A percentile compares a stretch with the other conserved stretches of the same genome.
phyloP scores from a whole-genome alignment of 2,113 vertebrate genomes.

The Rattus norvegicus region GRCr8 NC_086031.1:95708501-95709000 shows the following conservation, averaged over 20 bases:
- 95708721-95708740: conserved; percentile 4
- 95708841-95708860: neutral
- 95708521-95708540: neutral
- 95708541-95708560: neutral
- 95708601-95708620: neutral
- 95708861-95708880: neutral
- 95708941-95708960: neutral
- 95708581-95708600: neutral
- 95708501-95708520: neutral
- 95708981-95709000: neutral
- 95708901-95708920: neutral
- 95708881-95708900: neutral
- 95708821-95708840: neutral
- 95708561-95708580: neutral
- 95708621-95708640: neutral
- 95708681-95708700: neutral
- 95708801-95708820: neutral
- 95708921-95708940: neutral
- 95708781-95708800: neutral
- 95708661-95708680: neutral
- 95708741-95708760: neutral
- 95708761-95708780: neutral
- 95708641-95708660: neutral
- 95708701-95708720: neutral
- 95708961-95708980: neutral